Conservation (phyloP, 53 echinoderm and acorn worm genomes). For the Holothuria scabra region DNA sequence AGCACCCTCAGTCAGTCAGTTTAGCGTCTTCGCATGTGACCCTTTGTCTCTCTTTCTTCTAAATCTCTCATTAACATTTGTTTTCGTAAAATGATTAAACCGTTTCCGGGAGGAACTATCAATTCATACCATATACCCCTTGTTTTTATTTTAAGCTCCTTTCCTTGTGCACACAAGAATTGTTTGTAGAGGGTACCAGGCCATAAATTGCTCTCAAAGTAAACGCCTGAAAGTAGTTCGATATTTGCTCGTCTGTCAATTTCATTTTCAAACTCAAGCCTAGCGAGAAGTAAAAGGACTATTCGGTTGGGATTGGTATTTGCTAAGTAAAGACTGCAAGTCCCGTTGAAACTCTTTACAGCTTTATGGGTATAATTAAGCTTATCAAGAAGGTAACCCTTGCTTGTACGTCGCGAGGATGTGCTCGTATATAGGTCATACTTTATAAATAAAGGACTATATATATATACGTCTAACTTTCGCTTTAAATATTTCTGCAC, state of each 20-base stretch:
- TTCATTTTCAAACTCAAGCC: slow-evolving; percentile 13
- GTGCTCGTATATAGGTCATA: no score
- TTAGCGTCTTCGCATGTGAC: no score
- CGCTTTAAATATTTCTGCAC: no score
- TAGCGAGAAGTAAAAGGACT: neutral
- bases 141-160: neutral
- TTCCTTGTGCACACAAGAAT: neutral
- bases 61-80: slow-evolving; percentile 23
- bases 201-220: slow-evolving; percentile 29
- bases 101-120: slow-evolving; percentile 28
- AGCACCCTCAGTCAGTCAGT: no score
- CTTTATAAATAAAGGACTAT: no score
- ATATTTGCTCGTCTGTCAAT: slow-evolving; percentile 29
- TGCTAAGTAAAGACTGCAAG: no score
- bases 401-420: neutral
- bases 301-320: neutral
- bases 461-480: no score
- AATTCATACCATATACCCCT: neutral
- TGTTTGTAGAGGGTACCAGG: slow-evolving; percentile 25
- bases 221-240: slow-evolving; percentile 18
- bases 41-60: no score
- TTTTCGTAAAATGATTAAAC: slow-evolving; percentile 29
- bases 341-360: neutral
- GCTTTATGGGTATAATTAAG: slow-evolving; percentile 21
- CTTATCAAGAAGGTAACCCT: slow-evolving; percentile 1